phyloP scores from a whole-genome alignment of 30 jellyfish, hydroid and myxozoan species.

The Sanderia malayensis region DNA sequence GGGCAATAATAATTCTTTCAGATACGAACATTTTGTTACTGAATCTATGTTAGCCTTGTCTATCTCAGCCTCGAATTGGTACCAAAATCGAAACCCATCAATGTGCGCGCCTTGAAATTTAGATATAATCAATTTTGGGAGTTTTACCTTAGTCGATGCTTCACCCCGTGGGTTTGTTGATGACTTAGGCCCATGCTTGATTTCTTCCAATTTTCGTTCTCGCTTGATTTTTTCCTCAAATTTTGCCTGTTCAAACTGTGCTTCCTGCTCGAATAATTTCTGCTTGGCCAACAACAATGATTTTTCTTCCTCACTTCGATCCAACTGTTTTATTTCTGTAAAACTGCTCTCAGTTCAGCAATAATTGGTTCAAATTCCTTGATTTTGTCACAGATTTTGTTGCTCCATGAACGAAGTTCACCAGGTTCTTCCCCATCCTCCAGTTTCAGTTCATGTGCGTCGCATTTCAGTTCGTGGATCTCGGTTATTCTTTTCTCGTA shows the following conservation, averaged over 20 bases:
- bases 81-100: conserved; percentile 60
- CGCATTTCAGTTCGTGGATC: conserved; percentile 22
- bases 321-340: background rate
- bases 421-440: conserved; percentile 43
- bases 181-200: background rate
- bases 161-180: too few species aligned
- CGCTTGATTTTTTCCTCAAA: background rate
- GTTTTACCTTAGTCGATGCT: conserved; percentile 1
- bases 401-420: conserved; percentile 45
- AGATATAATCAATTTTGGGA: conserved; percentile 2
- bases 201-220: background rate
- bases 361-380: conserved; percentile 11
- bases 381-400: conserved; percentile 15
- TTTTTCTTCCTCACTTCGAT: background rate
- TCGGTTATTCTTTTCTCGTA: conserved; percentile 27
- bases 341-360: background rate
- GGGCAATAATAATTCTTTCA: conserved; percentile 30
- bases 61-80: conserved; percentile 51
- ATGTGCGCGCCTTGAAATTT: conserved; percentile 28
- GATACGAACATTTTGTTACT: conserved; percentile 32
- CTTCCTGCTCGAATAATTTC: background rate
- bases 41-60: conserved; percentile 27
- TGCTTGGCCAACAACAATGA: background rate
- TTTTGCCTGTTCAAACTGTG: background rate
- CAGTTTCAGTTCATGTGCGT: conserved; percentile 23